Evolutionary conservation across 2,888 invertebrate species (phyloP).

Genomic region (Rhopalosiphum nymphaeae): DNA sequence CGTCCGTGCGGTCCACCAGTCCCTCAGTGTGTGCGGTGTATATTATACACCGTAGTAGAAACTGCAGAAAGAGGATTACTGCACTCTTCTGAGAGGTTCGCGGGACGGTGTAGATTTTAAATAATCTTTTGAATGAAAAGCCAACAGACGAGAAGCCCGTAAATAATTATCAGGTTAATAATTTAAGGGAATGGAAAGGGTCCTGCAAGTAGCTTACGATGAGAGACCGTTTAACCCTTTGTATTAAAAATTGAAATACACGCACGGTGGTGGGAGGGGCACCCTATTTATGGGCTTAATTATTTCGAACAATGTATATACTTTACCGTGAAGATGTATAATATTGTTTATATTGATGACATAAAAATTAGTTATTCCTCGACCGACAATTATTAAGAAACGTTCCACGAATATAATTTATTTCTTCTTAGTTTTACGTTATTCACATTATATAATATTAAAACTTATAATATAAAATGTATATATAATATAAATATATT

Average conservation of each 20-base stretch:
- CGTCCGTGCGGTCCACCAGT: background rate
- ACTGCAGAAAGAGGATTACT: constrained; percentile 54
- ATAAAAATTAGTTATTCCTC: constrained; percentile 14
- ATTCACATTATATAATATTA: background rate
- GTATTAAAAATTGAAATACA: constrained; percentile 63
- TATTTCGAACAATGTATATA: constrained; percentile 50
- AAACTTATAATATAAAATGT: background rate
- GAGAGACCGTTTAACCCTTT: constrained; percentile 63
- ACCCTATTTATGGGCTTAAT: constrained; percentile 46
- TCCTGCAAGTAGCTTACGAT: constrained; percentile 56
- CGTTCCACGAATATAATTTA: constrained; percentile 5
- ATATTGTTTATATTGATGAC: constrained; percentile 37
- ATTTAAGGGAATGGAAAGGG: constrained; percentile 61
- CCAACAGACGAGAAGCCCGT: constrained; percentile 53
- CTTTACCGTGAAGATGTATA: background rate
- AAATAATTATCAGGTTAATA: constrained; percentile 65
- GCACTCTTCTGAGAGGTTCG: constrained; percentile 35
- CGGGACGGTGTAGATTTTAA: constrained; percentile 53
- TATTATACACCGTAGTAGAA: background rate
- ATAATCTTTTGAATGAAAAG: constrained; percentile 63
- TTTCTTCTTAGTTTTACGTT: background rate
- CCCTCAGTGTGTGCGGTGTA: background rate
- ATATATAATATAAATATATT: background rate
- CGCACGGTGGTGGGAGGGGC: background rate
- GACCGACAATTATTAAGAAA: background rate